Percentiles rank a stretch among this genome's conserved stretches.
Conservation (phyloP, 1,140 invertebrate genomes). For the Kradibia gibbosae region DNA sequence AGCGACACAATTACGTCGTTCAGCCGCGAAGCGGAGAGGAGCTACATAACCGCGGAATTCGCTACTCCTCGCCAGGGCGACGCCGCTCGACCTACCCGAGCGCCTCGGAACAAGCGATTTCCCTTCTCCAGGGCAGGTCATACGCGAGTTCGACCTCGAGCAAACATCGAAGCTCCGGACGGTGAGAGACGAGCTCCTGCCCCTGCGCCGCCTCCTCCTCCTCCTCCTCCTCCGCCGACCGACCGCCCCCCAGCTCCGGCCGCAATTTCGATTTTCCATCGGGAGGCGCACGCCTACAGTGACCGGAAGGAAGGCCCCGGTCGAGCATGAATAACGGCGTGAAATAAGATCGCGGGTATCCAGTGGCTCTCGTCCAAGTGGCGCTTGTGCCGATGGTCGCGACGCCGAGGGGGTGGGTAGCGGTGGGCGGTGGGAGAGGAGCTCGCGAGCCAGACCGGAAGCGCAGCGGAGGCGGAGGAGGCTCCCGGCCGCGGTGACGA, state of each 20-base stretch:
- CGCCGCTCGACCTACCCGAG: neutral
- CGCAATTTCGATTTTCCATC: neutral
- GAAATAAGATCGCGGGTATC: neutral
- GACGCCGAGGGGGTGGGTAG: neutral
- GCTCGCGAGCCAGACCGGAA: neutral
- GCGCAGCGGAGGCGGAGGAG: neutral
- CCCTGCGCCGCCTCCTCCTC: neutral
- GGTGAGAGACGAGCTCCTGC: too few relatives aligned
- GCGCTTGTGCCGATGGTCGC: neutral
- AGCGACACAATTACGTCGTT: neutral
- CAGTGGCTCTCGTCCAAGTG: neutral
- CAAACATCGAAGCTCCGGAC: slow-evolving; percentile 18
- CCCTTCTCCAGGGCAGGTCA: neutral
- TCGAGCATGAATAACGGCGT: too few relatives aligned
- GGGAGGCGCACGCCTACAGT: neutral
- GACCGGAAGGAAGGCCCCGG: too few relatives aligned
- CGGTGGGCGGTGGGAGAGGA: neutral
- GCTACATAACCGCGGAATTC: neutral
- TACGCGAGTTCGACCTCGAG: neutral
- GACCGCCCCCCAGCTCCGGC: too few relatives aligned
- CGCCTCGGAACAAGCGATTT: neutral
- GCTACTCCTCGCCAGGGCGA: neutral
- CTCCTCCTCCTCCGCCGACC: too few relatives aligned
- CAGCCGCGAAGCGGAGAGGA: neutral
- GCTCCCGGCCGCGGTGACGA: neutral